phyloP scores from a whole-genome alignment of 2,113 vertebrate genomes.

The Eublepharis macularius region DNA sequence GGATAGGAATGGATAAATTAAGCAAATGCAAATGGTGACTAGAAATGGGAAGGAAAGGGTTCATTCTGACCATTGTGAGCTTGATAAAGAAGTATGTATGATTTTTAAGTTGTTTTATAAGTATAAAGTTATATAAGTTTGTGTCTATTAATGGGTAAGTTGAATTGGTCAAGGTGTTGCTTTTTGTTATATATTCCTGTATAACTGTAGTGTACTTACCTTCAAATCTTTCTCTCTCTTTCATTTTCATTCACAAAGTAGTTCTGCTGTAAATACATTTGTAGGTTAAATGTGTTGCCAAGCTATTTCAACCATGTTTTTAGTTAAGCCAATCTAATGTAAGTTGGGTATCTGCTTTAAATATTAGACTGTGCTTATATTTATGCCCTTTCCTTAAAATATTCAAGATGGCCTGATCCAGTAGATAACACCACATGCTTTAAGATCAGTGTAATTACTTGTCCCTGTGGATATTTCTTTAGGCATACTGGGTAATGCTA shows the following conservation, averaged over 20 bases:
- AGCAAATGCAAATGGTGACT: too few species aligned
- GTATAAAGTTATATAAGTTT: too few species aligned
- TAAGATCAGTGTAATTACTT: neutral
- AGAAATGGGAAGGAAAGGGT: neutral
- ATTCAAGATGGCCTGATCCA: neutral
- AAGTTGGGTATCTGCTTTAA: conserved; percentile 70
- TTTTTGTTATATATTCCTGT: neutral
- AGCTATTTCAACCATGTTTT: conserved; percentile 50
- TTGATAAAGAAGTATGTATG: neutral
- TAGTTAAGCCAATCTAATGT: conserved; percentile 53
- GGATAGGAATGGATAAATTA: too few species aligned
- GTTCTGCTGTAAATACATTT: conserved; percentile 47
- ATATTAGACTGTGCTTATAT: neutral
- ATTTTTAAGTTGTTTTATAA: neutral
- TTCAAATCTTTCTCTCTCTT: conserved; percentile 29
- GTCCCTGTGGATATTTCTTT: neutral
- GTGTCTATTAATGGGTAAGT: neutral
- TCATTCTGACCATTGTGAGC: neutral
- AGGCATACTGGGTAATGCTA: neutral
- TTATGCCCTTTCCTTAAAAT: conserved; percentile 6
- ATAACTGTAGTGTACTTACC: neutral
- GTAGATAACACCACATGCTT: neutral
- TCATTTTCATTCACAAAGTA: conserved; percentile 68
- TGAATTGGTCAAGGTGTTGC: neutral
- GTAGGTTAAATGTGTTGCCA: conserved; percentile 50